Evolutionary conservation across 2,797 vertebrate species (phyloP), one percentile per base, ranked within the genome.

Genomic region (Phrynocephalus guinanensis): DNA sequence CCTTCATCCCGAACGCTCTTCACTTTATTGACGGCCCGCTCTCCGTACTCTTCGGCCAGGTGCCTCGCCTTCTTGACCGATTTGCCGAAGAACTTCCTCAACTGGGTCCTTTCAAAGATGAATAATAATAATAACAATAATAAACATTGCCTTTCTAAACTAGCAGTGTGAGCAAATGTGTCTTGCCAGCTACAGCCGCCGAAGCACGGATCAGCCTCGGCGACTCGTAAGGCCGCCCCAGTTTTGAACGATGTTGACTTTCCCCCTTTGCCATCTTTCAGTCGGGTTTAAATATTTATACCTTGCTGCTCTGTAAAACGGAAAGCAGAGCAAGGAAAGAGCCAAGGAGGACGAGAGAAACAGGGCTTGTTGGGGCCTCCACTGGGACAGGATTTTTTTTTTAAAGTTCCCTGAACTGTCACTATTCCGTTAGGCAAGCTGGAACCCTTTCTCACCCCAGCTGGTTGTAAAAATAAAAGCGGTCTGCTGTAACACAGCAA

Each of bases 1-100:
- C 98, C 98, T 98, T 99, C 99, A 4, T 99, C 99, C 71, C 99
- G 97, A 87, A 99, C 99, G 66, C 99, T 99, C 95, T 99, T 99
- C 85, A 99, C 99, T 96, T 99, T 99, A 96, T 99, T 99, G 81
- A 99, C 99, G 0, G 99, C 99, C 90, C 98, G 98, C 95, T 99
- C 99, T 0, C 99, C 98, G 0, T 99, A 99, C 89, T 99, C 99
- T 92, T 98, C 99, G 16, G 99, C 99, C 30, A 99, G 95, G 93
- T 99, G 99, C 87, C 99, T 99, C 81, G 99, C 99, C 93, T 98
- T 98, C 95, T 99, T 99, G 87, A 99, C 98, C 1, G 99, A 99
- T 92, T 99, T 99, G 80, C 99, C 99, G 79, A 99, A 95, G 93
- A 99, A 99, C 92, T 99, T 99, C 91, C 99, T 99, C 56, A 99